A percentile compares a stretch with the other conserved stretches of the same genome.
phyloP scores from a whole-genome alignment of 2,888 invertebrate genomes.

The Cheilosia impressa region DNA sequence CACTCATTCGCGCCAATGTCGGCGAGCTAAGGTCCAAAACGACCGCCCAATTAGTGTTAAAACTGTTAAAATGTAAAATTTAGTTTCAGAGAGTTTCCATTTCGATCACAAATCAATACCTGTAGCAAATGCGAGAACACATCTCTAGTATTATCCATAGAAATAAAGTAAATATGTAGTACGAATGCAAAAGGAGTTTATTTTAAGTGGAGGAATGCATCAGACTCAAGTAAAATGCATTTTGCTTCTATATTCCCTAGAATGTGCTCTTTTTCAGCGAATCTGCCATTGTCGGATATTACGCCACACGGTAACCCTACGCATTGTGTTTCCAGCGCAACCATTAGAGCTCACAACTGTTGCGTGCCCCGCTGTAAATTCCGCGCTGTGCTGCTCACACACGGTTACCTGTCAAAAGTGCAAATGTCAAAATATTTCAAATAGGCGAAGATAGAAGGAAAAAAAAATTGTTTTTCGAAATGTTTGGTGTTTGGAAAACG shows the following conservation, averaged over 20 bases:
- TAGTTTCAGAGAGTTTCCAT: not conserved
- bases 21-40: slow-evolving; percentile 18
- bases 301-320: not conserved
- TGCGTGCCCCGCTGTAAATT: slow-evolving; percentile 46
- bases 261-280: too few species aligned
- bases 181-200: not conserved
- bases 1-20: slow-evolving; percentile 36
- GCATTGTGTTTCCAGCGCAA: slow-evolving; percentile 9
- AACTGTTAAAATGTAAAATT: not conserved
- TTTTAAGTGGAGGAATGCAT: not conserved
- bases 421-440: slow-evolving; percentile 69
- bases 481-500: slow-evolving; percentile 65
- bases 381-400: slow-evolving; percentile 9
- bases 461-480: slow-evolving; percentile 70
- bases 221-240: too few species aligned
- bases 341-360: slow-evolving; percentile 20
- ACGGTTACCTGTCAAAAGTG: slow-evolving; percentile 48
- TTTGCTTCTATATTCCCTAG: too few species aligned
- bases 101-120: not conserved
- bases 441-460: slow-evolving; percentile 27
- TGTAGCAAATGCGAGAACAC: not conserved
- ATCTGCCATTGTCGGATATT: too few species aligned
- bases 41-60: not conserved
- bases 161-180: slow-evolving; percentile 9
- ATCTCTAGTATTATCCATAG: slow-evolving; percentile 6